Percentiles rank a stretch among this genome's conserved stretches.
Evolutionary conservation across 2,113 vertebrate genomes (phyloP).

Genomic region (Sinosuthora webbiana): DNA sequence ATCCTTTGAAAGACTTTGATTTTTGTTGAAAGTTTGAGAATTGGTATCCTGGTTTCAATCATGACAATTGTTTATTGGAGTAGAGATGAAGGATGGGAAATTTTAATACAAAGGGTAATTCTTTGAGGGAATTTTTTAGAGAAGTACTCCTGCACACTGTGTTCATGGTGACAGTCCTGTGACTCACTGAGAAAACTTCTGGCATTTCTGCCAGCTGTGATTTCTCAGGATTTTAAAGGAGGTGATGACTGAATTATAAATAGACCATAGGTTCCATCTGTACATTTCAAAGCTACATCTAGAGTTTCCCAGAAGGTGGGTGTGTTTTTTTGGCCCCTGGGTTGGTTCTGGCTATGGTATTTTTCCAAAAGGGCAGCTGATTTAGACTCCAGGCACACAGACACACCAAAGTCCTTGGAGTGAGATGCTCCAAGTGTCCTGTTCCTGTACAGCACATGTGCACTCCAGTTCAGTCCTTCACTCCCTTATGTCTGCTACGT

Average conservation of each 20-base stretch:
- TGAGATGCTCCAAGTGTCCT: neutral
- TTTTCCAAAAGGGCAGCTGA: neutral
- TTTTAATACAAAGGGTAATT: neutral
- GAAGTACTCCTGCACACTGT: neutral
- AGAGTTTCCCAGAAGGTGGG: neutral
- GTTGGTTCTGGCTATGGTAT: neutral
- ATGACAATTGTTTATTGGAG: neutral
- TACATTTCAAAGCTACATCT: neutral
- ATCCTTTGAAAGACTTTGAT: neutral
- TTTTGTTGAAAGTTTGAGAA: neutral
- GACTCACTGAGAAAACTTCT: constrained; percentile 33
- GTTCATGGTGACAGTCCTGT: neutral
- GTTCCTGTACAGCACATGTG: fast-evolving
- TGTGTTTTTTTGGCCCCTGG: neutral
- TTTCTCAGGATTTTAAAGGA: constrained; percentile 25
- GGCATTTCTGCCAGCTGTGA: constrained; percentile 30
- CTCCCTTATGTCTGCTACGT: neutral
- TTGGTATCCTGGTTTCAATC: neutral
- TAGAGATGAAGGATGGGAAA: neutral
- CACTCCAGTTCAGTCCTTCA: fast-evolving
- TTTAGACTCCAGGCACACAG: neutral
- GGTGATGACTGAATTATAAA: constrained; percentile 26
- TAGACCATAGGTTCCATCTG: neutral
- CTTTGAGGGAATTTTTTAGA: neutral
- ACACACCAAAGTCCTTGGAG: neutral